Base-by-base conservation (phyloP, 1,140 invertebrate species). In the Apis laboriosa region DNA sequence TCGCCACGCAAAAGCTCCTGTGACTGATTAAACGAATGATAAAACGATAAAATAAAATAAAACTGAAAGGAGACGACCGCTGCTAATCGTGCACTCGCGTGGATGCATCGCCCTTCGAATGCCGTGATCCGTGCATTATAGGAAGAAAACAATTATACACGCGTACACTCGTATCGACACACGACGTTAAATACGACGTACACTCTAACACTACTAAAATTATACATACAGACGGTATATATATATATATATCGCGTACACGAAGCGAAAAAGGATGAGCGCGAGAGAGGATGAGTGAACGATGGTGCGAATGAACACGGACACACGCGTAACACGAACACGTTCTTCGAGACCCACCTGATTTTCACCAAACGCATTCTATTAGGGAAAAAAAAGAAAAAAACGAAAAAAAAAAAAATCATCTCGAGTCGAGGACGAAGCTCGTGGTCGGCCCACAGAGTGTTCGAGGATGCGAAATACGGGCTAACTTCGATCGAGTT, bases 331-430 rank as follows among this genome's bases (percentile, higher is more conserved):
- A 80, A 86, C 28, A 84, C 56, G 77, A 86, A 79, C 84, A 75
- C 80, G 84, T 90, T 89, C 84, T 86, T 89, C 77, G 80, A 85
- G 86, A 91, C 89, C 88, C 88, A 91, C 84, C 88, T 89, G 88
- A 92, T 88, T 90, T 85, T 92, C 90, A 92, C 90, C 84, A 88
- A 91, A 89, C 83, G 88, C 90, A 92, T 91, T 89, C 90, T 91
- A 92, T 90, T 77, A 84, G 34, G 34, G 34, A 4, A 43, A 43
- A 43, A 43, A 43, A 7, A 43, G 5, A 43, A 43, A 43, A 43
- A 43, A 43, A 43, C 0, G 5, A 43, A 43, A 43, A 43, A 43
- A 43, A 43, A 43, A 43, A 43, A 43, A 91, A 92, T 92, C 90
- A 92, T 92, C 88, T 77, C 70, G 74, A 83, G 88, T 90, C 86